Percentiles rank a stretch among this genome's conserved stretches.
Conservation (phyloP, 2,888 invertebrate genomes). For the Linyphia triangularis region DNA sequence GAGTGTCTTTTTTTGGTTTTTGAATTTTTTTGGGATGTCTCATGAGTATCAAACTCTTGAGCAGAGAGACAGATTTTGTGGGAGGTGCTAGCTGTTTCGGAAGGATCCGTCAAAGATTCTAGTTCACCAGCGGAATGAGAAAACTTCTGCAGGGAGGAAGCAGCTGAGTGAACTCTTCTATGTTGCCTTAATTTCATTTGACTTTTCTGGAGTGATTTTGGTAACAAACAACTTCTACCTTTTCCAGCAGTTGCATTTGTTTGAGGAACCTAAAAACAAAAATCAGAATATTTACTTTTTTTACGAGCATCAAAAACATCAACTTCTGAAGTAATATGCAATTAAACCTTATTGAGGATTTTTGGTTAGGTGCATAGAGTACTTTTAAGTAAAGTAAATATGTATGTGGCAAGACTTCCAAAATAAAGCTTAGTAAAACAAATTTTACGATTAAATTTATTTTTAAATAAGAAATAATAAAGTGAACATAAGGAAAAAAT, state of each 20-base stretch:
- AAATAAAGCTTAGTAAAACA: no score
- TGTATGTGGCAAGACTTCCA: no score
- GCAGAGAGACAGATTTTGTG: conserved; percentile 64
- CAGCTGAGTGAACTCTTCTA: conserved; percentile 25
- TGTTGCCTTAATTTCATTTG: conserved; percentile 22
- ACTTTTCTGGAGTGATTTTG: conserved; percentile 29
- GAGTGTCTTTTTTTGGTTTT: not conserved
- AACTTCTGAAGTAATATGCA: no score
- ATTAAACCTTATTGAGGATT: no score
- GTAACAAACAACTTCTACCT: conserved; percentile 12
- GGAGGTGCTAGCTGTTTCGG: conserved; percentile 14
- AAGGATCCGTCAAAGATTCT: conserved; percentile 49
- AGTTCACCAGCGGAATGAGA: conserved; percentile 69
- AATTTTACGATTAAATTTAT: no score
- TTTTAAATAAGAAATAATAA: no score
- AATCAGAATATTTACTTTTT: no score
- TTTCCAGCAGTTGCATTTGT: conserved; percentile 6
- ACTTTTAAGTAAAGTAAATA: no score
- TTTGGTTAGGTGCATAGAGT: no score
- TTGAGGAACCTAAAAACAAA: conserved; percentile 15
- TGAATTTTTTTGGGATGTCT: not conserved
- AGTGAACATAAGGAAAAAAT: no score
- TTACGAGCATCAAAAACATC: no score
- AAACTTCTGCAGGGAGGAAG: conserved; percentile 43
- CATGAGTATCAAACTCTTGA: conserved; percentile 63